phyloP scores from a whole-genome alignment of 2,888 invertebrate species.

The Drosophila neonasuta region DNA sequence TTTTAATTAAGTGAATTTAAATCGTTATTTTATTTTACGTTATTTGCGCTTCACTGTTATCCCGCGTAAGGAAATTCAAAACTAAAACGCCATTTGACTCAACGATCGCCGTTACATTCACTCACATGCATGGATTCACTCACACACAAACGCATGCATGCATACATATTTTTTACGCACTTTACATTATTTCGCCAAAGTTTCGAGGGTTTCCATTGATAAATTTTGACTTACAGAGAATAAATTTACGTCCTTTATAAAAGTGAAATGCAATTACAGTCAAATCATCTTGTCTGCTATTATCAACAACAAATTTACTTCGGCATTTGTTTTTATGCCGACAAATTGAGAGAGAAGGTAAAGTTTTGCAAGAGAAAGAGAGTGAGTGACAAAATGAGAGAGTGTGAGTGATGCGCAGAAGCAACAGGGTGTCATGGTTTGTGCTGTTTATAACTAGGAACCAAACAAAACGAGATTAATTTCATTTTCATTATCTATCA shows the following conservation, averaged over 20 bases:
- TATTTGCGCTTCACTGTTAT: neutral
- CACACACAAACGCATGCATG: neutral
- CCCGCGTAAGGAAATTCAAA: neutral
- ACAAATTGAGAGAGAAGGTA: conserved; percentile 30
- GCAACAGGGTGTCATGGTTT: conserved; percentile 52
- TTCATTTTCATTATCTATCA: neutral
- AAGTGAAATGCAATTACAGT: conserved; percentile 46
- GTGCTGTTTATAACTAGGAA: conserved; percentile 16
- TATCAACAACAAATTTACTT: conserved; percentile 29
- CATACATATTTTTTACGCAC: neutral
- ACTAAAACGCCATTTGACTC: neutral
- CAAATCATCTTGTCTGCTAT: conserved; percentile 12
- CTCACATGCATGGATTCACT: neutral
- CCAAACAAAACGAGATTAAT: neutral
- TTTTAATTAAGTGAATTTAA: neutral
- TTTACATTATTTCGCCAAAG: neutral
- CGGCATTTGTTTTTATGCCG: conserved; percentile 48
- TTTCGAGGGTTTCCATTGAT: conserved; percentile 13
- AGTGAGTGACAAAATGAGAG: conserved; percentile 13
- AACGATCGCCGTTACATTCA: conserved; percentile 3
- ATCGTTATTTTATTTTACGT: neutral
- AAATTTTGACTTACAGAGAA: conserved; percentile 14
- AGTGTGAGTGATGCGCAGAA: conserved; percentile 48
- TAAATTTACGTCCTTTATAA: conserved; percentile 29
- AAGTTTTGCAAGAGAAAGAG: conserved; percentile 6